Conservation (phyloP, 2,113 vertebrate species). For the Calypte anna region DNA sequence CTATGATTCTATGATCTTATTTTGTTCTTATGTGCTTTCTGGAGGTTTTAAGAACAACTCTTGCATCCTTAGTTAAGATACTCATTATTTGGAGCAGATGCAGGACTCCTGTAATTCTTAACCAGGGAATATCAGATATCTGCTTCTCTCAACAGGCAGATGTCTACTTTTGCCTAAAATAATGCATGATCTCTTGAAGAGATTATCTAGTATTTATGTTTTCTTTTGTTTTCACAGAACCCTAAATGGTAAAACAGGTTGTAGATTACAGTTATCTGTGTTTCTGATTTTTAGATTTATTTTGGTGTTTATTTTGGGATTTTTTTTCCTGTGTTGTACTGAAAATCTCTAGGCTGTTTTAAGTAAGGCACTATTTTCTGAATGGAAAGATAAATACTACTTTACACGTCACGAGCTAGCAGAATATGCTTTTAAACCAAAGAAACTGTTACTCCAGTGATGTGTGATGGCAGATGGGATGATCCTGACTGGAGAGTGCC, state of each 20-base stretch:
- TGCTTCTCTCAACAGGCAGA: not conserved
- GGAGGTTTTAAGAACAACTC: not conserved
- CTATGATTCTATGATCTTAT: too few species aligned
- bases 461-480: not conserved
- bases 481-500: rapidly evolving
- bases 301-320: not conserved
- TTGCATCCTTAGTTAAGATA: not conserved
- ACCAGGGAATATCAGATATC: not conserved
- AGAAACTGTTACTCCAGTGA: not conserved
- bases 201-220: not conserved
- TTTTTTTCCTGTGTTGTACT: not conserved
- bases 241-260: not conserved
- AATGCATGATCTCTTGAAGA: not conserved
- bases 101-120: not conserved
- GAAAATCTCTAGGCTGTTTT: not conserved
- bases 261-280: not conserved
- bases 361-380: not conserved
- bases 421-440: not conserved
- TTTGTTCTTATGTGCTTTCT: not conserved
- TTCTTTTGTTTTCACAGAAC: not conserved
- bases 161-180: not conserved
- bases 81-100: not conserved
- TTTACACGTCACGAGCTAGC: not conserved
- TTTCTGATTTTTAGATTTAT: not conserved
- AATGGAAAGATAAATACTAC: not conserved